These are phyloP conservation scores for Neoascia interrupta DNA, from an alignment of 2,888 invertebrate genomes.

Conservation along the genomic window DNA sequence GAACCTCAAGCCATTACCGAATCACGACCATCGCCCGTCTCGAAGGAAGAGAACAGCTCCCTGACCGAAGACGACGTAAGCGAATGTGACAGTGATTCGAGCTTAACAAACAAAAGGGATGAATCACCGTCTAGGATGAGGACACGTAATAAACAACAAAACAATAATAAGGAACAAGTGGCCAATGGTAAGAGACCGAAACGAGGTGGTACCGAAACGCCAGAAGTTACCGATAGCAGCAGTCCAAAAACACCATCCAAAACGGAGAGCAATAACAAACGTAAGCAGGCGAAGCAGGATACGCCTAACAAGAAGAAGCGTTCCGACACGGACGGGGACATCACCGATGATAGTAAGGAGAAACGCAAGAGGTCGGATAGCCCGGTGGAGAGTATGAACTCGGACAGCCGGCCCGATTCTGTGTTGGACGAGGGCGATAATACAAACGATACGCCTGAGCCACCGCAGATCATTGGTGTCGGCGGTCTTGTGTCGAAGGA, in stretches of 20 bases:
- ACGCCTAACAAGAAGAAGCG: conserved; percentile 82
- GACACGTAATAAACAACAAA: conserved; percentile 90
- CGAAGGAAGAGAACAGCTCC: conserved; percentile 88
- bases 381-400: conserved; percentile 91
- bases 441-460: conserved; percentile 79
- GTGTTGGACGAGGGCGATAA: conserved; percentile 85
- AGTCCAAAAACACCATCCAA: conserved; percentile 81
- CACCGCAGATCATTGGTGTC: conserved; percentile 76
- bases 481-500: conserved; percentile 74
- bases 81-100: conserved; percentile 96
- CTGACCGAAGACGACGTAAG: conserved; percentile 95
- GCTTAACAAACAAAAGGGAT: conserved; percentile 88
- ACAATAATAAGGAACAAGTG: conserved; percentile 78
- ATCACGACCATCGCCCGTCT: conserved; percentile 84
- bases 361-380: conserved; percentile 83
- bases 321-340: conserved; percentile 79
- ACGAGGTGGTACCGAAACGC: conserved; percentile 83
- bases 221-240: conserved; percentile 78
- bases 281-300: conserved; percentile 79
- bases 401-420: conserved; percentile 88
- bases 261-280: conserved; percentile 70
- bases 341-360: conserved; percentile 80
- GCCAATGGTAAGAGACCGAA: conserved; percentile 82
- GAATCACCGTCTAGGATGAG: conserved; percentile 93
- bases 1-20: conserved; percentile 80